Conservation (phyloP, 1,140 invertebrate genomes). For the Globodera rostochiensis region DNA sequence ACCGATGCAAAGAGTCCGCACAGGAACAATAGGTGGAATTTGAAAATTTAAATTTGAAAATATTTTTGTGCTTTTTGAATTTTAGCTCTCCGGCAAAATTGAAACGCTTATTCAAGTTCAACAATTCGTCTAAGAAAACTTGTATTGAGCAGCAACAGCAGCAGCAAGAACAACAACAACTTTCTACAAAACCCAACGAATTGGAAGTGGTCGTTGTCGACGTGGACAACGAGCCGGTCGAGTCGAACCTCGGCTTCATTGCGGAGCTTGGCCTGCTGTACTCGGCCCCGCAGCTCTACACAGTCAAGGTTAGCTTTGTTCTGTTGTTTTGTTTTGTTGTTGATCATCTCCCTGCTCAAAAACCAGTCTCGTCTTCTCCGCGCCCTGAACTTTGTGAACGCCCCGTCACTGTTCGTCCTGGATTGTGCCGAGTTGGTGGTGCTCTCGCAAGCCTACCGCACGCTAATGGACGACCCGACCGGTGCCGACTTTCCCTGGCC, state of each 20-base stretch:
- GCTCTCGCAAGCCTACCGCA: constrained; percentile 24
- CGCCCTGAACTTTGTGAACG: constrained; percentile 26
- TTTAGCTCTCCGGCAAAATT: constrained; percentile 40
- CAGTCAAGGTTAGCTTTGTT: constrained; percentile 27
- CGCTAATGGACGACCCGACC: constrained; percentile 19
- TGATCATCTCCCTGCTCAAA: not conserved
- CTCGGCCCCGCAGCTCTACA: constrained; percentile 24
- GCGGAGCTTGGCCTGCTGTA: constrained; percentile 16
- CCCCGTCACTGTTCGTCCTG: constrained; percentile 33
- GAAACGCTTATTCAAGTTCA: constrained; percentile 32
- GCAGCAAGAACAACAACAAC: not conserved
- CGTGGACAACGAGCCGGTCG: constrained; percentile 17
- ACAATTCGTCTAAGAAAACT: constrained; percentile 21
- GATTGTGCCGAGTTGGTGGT: constrained; percentile 24
- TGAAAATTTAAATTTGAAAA: not conserved
- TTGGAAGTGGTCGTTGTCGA: constrained; percentile 22
- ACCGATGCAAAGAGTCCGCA: constrained; percentile 8
- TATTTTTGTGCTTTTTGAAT: not conserved
- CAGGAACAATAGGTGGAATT: not conserved
- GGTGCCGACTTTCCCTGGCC: constrained; percentile 35
- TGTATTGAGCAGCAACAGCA: constrained; percentile 9
- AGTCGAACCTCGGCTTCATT: constrained; percentile 14
- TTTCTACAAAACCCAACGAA: not conserved
- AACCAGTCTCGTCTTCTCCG: constrained; percentile 32
- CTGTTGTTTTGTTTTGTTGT: not conserved